These are phyloP conservation scores for Blastomussa wellsi DNA, from an alignment of 92 coral and sea anemone genomes.

Conservation along the genomic window DNA sequence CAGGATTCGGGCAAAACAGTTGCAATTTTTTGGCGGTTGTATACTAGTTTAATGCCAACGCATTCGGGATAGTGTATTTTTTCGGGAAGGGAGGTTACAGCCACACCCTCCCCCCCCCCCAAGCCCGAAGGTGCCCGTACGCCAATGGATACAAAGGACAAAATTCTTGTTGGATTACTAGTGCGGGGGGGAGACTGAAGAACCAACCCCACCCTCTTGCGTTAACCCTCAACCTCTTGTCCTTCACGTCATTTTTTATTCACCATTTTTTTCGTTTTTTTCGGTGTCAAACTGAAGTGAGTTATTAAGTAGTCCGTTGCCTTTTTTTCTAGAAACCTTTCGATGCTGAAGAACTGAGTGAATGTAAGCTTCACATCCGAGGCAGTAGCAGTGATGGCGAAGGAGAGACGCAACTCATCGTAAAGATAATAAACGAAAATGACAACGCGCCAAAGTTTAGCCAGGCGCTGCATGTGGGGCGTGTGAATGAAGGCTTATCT, in stretches of 20 bases:
- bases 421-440: conserved; percentile 76
- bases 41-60: too few species aligned
- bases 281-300: background rate
- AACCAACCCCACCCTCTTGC: background rate
- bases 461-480: conserved; percentile 59
- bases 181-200: background rate
- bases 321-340: conserved; percentile 60
- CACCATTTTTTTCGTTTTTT: background rate
- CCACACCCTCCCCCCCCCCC: too few species aligned
- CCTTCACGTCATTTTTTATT: too few species aligned
- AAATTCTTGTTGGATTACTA: too few species aligned
- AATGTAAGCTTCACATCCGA: conserved; percentile 72
- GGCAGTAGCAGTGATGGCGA: conserved; percentile 78
- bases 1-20: too few species aligned
- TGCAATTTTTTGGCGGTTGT: too few species aligned
- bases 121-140: too few species aligned
- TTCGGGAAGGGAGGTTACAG: too few species aligned
- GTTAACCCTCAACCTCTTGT: too few species aligned
- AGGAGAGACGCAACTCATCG: conserved; percentile 59
- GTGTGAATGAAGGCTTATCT: conserved; percentile 71
- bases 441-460: conserved; percentile 86
- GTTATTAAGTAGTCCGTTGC: background rate
- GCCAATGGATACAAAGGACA: too few species aligned
- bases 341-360: conserved; percentile 80
- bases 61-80: too few species aligned